Evolutionary conservation across 2,888 invertebrate species (phyloP).

Genomic region (Timema cristinae): DNA sequence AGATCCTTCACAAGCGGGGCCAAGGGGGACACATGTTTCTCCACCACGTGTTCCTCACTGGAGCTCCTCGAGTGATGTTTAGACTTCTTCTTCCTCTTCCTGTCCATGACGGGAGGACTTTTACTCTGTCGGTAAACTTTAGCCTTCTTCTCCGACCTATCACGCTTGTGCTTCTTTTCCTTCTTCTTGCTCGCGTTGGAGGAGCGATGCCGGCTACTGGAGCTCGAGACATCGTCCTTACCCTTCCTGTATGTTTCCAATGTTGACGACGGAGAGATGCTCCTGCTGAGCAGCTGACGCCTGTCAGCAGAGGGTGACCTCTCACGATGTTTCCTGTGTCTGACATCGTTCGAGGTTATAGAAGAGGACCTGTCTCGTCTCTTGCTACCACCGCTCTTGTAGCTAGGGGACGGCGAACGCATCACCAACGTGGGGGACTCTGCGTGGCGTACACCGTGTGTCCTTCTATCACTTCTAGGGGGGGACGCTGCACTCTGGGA

Average conservation of each 20-base stretch:
- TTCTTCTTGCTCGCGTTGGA: constrained; percentile 38
- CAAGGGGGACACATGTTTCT: background rate
- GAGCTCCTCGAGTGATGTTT: constrained; percentile 45
- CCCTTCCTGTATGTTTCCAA: constrained; percentile 27
- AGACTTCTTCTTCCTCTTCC: constrained; percentile 57
- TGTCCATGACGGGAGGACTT: constrained; percentile 45
- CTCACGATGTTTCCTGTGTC: constrained; percentile 42
- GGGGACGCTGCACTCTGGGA: constrained; percentile 19
- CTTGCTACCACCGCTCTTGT: constrained; percentile 35
- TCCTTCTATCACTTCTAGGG: constrained; percentile 17
- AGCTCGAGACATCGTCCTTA: constrained; percentile 27
- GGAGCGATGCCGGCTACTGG: constrained; percentile 23
- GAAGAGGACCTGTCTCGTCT: constrained; percentile 46
- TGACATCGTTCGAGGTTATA: constrained; percentile 39
- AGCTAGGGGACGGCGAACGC: constrained; percentile 46
- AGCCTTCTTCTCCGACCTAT: constrained; percentile 72
- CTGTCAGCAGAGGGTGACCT: constrained; percentile 38
- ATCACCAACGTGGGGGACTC: constrained; percentile 15
- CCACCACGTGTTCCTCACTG: constrained; percentile 39
- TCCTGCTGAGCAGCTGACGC: constrained; percentile 19
- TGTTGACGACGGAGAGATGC: constrained; percentile 25
- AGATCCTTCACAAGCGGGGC: background rate
- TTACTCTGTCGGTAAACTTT: constrained; percentile 48
- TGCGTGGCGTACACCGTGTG: constrained; percentile 17
- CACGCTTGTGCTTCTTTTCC: constrained; percentile 48